Conservation (phyloP, 2,888 invertebrate species). For the Pheosia tremula region DNA sequence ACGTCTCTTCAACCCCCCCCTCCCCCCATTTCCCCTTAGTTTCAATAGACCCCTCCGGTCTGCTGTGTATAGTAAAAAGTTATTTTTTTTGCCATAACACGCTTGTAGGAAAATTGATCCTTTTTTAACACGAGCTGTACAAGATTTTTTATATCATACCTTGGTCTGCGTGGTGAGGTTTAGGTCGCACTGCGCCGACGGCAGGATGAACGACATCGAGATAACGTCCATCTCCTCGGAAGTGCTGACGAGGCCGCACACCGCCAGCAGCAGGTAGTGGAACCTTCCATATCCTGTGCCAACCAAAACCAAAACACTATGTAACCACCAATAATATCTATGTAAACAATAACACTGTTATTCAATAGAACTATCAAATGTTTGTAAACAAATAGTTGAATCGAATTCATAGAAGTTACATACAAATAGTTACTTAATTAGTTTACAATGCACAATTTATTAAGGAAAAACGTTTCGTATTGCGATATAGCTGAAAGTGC, state of each 20-base stretch:
- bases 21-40: no score
- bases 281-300: constrained; percentile 92
- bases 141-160: constrained; percentile 63
- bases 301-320: constrained; percentile 9
- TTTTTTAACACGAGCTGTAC: constrained; percentile 39
- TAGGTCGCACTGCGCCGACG: constrained; percentile 96
- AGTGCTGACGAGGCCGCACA: constrained; percentile 97
- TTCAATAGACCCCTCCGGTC: no score
- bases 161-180: constrained; percentile 93
- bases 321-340: constrained; percentile 12
- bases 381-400: no score
- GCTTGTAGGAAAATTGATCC: no score
- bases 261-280: constrained; percentile 94
- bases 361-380: no score
- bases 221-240: constrained; percentile 98
- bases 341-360: constrained; percentile 12
- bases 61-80: no score
- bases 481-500: no score
- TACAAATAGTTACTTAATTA: constrained; percentile 7
- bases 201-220: constrained; percentile 97
- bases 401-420: no score
- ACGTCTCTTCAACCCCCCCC: no score
- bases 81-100: no score
- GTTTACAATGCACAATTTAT: no score
- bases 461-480: no score